Conservation (phyloP, 2,113 vertebrate genomes). For the Galeopterus variegatus region DNA sequence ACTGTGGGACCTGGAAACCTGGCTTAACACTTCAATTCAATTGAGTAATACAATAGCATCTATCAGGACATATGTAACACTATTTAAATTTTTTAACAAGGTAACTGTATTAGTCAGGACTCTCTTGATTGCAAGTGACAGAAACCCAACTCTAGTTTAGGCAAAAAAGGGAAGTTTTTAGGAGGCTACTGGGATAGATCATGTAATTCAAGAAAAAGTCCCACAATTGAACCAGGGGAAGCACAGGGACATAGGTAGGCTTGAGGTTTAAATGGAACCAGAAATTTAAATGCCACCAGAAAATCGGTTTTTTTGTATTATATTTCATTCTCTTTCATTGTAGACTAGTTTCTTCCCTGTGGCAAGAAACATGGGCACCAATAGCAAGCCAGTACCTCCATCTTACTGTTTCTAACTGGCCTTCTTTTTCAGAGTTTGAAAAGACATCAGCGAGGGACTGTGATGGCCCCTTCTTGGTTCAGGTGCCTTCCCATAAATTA, state of each 20-base stretch:
- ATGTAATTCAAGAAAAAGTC: not conserved
- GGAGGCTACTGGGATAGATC: not conserved
- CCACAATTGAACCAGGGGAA: not conserved
- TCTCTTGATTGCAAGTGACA: not conserved
- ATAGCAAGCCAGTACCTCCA: not conserved
- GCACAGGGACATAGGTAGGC: not conserved
- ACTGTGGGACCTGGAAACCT: not conserved
- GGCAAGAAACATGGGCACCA: not conserved
- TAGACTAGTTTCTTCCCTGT: not conserved
- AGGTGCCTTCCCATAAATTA: not conserved
- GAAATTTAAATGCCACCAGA: not conserved
- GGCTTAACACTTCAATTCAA: not conserved
- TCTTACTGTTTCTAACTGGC: not conserved
- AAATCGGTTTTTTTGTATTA: not conserved
- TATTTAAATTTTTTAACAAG: not conserved
- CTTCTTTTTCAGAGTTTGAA: not conserved
- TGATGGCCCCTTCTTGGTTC: not conserved
- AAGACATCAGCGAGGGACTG: not conserved
- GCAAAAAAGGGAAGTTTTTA: not conserved
- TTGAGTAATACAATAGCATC: not conserved
- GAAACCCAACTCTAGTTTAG: not conserved
- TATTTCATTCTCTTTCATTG: not conserved
- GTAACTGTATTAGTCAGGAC: not conserved
- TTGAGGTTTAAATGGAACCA: not conserved
- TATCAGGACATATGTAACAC: not conserved